Evolutionary conservation across 2,113 vertebrate genomes (phyloP).

Genomic region (Cyanoliseus patagonus): DNA sequence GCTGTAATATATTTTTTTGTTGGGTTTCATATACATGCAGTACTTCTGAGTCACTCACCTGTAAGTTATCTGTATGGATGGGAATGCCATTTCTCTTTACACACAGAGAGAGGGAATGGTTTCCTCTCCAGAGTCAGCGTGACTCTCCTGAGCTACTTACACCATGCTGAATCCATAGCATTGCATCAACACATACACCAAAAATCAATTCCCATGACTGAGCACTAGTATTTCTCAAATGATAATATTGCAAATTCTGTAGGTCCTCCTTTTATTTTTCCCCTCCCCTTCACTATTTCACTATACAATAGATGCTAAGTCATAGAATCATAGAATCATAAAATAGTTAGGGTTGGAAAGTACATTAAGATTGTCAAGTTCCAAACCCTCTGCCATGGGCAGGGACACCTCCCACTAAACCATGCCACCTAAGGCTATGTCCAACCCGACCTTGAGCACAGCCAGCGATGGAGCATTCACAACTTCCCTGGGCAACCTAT

Average conservation of each 20-base stretch:
- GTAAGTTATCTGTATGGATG: not conserved
- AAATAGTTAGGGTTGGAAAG: too few relatives aligned
- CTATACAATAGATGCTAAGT: not conserved
- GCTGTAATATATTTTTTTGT: not conserved
- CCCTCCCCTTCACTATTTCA: rapidly evolving
- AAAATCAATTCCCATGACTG: not conserved
- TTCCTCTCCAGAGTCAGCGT: not conserved
- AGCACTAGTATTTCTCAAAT: not conserved
- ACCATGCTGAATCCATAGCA: not conserved
- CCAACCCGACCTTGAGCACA: too few relatives aligned
- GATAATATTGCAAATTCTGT: not conserved
- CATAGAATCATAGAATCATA: not conserved
- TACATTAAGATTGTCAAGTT: too few relatives aligned
- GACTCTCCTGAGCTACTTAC: not conserved
- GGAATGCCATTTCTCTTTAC: not conserved
- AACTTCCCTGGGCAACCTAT: too few relatives aligned
- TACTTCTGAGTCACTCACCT: not conserved
- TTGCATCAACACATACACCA: not conserved
- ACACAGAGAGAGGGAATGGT: not conserved
- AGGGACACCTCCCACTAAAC: too few relatives aligned
- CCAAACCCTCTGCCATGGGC: too few relatives aligned
- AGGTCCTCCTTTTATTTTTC: not conserved
- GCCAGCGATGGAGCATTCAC: too few relatives aligned
- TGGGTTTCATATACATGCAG: not conserved
- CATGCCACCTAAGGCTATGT: too few relatives aligned